These are phyloP conservation scores for Myotis davidii DNA, from an alignment of 2,113 vertebrate species.

Conservation along the genomic window DNA sequence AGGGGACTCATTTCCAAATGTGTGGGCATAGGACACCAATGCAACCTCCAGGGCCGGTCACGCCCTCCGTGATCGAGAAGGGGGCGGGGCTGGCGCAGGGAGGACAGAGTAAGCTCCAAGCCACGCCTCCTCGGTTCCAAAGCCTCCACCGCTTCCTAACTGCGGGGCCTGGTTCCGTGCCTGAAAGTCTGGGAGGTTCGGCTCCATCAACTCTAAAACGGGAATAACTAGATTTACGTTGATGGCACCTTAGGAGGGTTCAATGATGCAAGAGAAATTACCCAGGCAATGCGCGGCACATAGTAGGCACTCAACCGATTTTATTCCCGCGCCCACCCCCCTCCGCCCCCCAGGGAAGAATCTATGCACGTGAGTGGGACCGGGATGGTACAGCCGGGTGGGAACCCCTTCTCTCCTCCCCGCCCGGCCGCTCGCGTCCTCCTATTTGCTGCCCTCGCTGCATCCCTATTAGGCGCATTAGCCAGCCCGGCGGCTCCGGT, in stretches of 20 bases:
- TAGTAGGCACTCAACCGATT: background rate
- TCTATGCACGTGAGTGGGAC: background rate
- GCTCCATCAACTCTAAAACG: background rate
- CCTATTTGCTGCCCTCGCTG: slow-evolving; percentile 71
- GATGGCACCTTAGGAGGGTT: background rate
- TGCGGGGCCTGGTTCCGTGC: background rate
- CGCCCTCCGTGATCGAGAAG: background rate
- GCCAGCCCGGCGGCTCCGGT: slow-evolving; percentile 83
- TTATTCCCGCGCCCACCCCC: background rate
- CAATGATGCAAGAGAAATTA: background rate
- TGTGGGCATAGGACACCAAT: background rate
- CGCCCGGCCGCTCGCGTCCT: background rate
- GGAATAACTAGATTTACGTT: background rate
- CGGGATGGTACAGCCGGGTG: background rate
- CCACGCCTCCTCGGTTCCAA: background rate
- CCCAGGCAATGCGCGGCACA: background rate
- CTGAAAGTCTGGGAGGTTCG: background rate
- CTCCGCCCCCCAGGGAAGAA: background rate
- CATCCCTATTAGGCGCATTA: slow-evolving; percentile 80
- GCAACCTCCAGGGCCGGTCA: background rate
- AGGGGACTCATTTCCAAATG: background rate
- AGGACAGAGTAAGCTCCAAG: background rate
- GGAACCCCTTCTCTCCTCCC: background rate
- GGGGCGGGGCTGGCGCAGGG: no score
- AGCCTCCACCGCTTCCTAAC: background rate